These are phyloP conservation scores for Corythoichthys intestinalis DNA, from an alignment of 2,113 vertebrate genomes.

Conservation along the genomic window DNA sequence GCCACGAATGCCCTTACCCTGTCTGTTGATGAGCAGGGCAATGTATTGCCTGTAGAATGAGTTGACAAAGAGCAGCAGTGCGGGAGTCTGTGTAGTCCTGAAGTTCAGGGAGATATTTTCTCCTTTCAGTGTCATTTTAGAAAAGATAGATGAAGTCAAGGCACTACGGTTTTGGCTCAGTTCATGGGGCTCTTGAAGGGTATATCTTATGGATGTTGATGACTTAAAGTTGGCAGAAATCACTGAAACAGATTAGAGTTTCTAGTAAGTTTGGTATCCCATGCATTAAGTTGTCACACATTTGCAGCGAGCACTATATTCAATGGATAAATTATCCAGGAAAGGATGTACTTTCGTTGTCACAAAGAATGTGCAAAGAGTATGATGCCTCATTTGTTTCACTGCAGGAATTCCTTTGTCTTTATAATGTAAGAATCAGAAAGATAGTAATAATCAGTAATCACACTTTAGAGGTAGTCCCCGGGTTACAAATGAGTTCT, in stretches of 20 bases:
- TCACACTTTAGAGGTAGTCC: no score
- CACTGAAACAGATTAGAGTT: slow-evolving; percentile 73
- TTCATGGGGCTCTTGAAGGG: slow-evolving; percentile 81
- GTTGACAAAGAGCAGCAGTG: slow-evolving; percentile 81
- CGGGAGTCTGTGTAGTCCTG: slow-evolving; percentile 80
- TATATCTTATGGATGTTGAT: slow-evolving; percentile 81
- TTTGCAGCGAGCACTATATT: background rate
- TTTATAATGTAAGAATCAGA: no score
- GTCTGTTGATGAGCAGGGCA: slow-evolving; percentile 79
- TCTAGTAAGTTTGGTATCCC: background rate
- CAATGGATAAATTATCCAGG: background rate
- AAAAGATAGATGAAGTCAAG: slow-evolving; percentile 77
- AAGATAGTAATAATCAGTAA: no score
- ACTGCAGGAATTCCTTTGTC: no score
- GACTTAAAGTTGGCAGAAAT: slow-evolving; percentile 85
- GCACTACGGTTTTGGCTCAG: slow-evolving; percentile 77
- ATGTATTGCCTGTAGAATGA: slow-evolving; percentile 86
- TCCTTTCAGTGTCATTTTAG: slow-evolving; percentile 76
- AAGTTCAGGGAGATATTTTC: slow-evolving; percentile 85
- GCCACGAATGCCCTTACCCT: slow-evolving; percentile 72
- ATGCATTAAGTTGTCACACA: background rate
- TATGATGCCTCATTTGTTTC: background rate
- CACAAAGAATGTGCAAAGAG: background rate
- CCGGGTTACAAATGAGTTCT: no score
- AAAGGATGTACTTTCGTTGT: background rate